These are phyloP conservation scores for Ernsta delagoae DNA, from an alignment of 2,888 invertebrate genomes.

Conservation along the genomic window DNA sequence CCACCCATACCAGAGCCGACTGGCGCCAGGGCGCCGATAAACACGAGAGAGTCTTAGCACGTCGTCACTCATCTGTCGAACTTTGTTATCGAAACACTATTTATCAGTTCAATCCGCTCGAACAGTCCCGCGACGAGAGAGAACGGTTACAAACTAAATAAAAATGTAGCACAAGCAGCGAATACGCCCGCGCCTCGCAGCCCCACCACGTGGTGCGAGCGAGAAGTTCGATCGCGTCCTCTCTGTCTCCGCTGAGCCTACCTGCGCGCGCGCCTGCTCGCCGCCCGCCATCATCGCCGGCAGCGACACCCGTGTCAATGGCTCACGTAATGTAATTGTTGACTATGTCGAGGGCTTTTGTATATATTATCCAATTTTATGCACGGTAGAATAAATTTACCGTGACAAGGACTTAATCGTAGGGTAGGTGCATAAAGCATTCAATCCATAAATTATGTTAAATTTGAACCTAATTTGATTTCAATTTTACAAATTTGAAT, in stretches of 20 bases:
- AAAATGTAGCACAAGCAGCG: constrained; percentile 82
- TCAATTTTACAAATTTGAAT: no score
- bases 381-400: no score
- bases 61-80: constrained; percentile 79
- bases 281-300: constrained; percentile 68
- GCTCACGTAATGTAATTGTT: no score
- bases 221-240: constrained; percentile 53
- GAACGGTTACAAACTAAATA: constrained; percentile 84
- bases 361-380: no score
- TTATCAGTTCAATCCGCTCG: constrained; percentile 54
- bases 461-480: no score
- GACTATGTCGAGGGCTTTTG: no score
- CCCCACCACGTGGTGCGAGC: constrained; percentile 78
- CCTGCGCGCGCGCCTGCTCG: constrained; percentile 79
- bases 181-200: constrained; percentile 73
- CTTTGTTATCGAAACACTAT: constrained; percentile 69
- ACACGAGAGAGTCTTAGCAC: constrained; percentile 62
- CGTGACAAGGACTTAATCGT: no score
- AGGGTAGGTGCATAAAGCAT: no score
- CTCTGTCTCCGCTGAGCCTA: constrained; percentile 60
- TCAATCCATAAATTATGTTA: no score
- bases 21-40: constrained; percentile 71
- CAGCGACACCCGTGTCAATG: constrained; percentile 78
- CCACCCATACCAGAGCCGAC: constrained; percentile 74
- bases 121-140: constrained; percentile 55